phyloP scores from a whole-genome alignment of 2,113 vertebrate species.

The Pyrgilauda ruficollis region DNA sequence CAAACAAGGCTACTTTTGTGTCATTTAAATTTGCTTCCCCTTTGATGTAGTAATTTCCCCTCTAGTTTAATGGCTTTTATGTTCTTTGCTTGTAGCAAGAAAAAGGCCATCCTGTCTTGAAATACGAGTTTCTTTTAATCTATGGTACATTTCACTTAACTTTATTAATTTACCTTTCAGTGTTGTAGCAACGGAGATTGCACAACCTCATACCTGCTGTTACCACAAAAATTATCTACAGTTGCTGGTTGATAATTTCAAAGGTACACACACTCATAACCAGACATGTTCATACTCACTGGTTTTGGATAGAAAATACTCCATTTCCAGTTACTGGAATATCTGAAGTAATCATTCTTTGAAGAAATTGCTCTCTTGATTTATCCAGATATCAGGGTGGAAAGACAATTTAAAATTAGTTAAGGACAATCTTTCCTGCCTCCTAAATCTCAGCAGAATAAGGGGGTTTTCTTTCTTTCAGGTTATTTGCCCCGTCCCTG shows the following conservation, averaged over 20 bases:
- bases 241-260: background rate
- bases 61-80: background rate
- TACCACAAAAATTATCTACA: background rate
- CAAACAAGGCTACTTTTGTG: background rate
- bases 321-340: background rate
- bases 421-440: background rate
- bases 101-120: background rate
- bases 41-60: slow-evolving; percentile 27
- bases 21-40: background rate
- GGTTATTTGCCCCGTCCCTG: background rate
- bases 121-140: background rate
- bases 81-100: background rate
- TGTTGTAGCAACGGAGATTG: background rate
- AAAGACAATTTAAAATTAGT: background rate
- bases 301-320: background rate
- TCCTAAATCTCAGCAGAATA: background rate
- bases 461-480: background rate
- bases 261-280: background rate
- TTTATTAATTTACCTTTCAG: background rate
- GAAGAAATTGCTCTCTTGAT: background rate
- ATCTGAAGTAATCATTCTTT: background rate
- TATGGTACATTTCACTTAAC: background rate
- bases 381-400: background rate
- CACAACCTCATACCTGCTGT: background rate
- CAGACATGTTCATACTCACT: background rate